Evolutionary conservation across 2,888 invertebrate species (phyloP).

Genomic region (Philereme vetulata): DNA sequence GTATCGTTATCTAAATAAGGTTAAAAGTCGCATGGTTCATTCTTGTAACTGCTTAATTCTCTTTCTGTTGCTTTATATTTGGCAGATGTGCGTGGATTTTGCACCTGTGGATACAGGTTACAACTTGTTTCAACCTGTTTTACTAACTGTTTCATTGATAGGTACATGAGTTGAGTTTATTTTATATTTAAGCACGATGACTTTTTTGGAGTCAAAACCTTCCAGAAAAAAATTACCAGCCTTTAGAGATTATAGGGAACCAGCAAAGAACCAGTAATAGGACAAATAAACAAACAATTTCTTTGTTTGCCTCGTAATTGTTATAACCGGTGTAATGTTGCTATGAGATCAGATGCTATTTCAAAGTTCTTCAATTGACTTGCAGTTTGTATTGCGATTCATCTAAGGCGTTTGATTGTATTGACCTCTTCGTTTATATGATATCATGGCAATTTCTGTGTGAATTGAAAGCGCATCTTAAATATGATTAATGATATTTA

Average conservation of each 20-base stretch:
- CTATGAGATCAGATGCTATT: conserved; percentile 34
- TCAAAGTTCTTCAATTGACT: conserved; percentile 30
- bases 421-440: conserved; percentile 27
- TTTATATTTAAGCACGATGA: too few relatives aligned
- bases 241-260: neutral
- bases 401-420: conserved; percentile 32
- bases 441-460: conserved; percentile 10
- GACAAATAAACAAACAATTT: neutral
- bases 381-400: conserved; percentile 27
- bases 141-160: conserved; percentile 2
- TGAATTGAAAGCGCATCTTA: neutral
- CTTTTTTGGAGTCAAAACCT: too few relatives aligned
- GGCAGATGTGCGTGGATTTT: conserved; percentile 41
- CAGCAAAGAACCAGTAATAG: too few relatives aligned
- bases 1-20: neutral
- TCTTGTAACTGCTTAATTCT: conserved; percentile 27
- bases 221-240: too few relatives aligned
- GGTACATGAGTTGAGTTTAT: too few relatives aligned
- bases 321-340: conserved; percentile 3
- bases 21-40: neutral
- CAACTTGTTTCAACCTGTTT: conserved; percentile 31
- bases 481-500: too few relatives aligned
- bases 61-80: conserved; percentile 23
- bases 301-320: conserved; percentile 11
- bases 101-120: conserved; percentile 38